phyloP scores from a whole-genome alignment of 2,797 vertebrate species.

The Antennarius maculatus region DNA sequence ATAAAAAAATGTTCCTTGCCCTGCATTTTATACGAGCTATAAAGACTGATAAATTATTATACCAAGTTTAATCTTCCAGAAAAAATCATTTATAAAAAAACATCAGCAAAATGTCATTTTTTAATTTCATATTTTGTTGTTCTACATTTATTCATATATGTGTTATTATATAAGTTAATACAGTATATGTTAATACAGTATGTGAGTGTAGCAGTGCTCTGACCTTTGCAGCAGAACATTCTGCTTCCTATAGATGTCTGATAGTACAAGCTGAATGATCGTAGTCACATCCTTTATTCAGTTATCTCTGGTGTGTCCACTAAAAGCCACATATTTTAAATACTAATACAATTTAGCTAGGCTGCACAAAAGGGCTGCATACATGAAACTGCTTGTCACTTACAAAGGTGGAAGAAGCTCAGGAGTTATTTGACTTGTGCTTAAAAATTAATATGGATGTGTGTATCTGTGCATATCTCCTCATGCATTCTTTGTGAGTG shows the following conservation, averaged over 20 bases:
- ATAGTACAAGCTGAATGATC: constrained; percentile 23
- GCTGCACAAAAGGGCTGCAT: constrained; percentile 8
- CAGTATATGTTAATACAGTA: not conserved
- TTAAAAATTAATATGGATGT: constrained; percentile 22
- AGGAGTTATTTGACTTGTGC: constrained; percentile 17
- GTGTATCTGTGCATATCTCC: constrained; percentile 13
- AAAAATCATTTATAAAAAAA: not conserved
- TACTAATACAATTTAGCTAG: constrained; percentile 48
- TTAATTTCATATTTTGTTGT: not conserved
- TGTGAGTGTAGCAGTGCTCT: constrained; percentile 11
- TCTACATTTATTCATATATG: not conserved
- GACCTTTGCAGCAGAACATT: constrained; percentile 37
- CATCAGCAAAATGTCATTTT: not conserved
- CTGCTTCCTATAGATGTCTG: constrained; percentile 40
- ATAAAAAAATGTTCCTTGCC: too few relatives aligned
- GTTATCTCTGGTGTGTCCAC: constrained; percentile 37
- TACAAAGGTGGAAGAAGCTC: constrained; percentile 17
- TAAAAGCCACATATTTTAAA: constrained; percentile 51
- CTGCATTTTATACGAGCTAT: too few relatives aligned
- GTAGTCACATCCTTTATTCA: constrained; percentile 36
- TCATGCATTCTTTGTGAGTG: constrained; percentile 6
- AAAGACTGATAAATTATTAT: too few relatives aligned
- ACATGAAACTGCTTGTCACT: constrained; percentile 45
- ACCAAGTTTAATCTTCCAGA: too few relatives aligned
- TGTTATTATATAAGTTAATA: too few relatives aligned